phyloP scores from a whole-genome alignment of 2,797 vertebrate genomes.

The Oophaga sylvatica region DNA sequence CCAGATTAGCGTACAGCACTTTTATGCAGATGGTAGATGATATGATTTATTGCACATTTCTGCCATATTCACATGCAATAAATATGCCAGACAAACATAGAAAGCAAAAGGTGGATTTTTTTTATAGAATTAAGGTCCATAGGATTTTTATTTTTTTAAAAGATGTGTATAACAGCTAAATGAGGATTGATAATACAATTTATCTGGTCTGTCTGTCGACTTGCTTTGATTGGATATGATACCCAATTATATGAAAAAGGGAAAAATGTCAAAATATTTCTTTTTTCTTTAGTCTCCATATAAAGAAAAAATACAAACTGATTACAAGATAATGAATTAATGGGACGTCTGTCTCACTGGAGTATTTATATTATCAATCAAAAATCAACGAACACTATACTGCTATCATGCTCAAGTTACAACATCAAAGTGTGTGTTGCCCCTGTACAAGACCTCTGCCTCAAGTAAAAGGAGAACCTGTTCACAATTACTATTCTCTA shows the following conservation, averaged over 20 bases:
- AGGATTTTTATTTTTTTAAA: not conserved
- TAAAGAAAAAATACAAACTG: not conserved
- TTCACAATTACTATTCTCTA: no score
- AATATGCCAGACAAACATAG: not conserved
- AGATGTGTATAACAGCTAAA: not conserved
- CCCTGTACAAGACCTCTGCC: no score
- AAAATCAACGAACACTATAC: no score
- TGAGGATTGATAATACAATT: not conserved
- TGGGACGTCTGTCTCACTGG: not conserved
- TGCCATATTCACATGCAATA: not conserved
- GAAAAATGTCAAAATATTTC: not conserved
- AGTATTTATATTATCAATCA: no score
- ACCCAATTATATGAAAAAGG: not conserved
- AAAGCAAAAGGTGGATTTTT: not conserved
- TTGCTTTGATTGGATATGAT: not conserved
- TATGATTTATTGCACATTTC: not conserved
- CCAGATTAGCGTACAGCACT: not conserved
- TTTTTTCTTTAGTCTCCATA: not conserved
- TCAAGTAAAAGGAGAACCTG: no score
- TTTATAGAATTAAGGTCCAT: not conserved
- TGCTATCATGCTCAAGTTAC: no score
- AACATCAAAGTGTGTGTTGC: no score
- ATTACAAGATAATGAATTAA: not conserved
- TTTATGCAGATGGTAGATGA: not conserved
- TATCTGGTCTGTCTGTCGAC: not conserved